A percentile compares a stretch with the other conserved stretches of the same genome.
These are phyloP conservation scores for Drosophila paulistorum DNA, from an alignment of 1,140 invertebrate genomes.

Conservation along the genomic window DNA sequence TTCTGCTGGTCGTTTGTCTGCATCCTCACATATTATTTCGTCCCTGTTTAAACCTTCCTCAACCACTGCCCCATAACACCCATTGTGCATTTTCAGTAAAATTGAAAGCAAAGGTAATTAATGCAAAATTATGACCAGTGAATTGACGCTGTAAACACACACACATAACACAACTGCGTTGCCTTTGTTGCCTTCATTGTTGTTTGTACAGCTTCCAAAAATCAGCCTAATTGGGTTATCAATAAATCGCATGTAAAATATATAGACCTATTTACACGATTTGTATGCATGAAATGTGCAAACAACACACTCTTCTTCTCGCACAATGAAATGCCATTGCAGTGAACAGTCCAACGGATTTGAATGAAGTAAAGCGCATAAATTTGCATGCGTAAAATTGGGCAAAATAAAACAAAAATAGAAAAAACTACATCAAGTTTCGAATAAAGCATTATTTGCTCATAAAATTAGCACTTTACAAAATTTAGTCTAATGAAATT, in stretches of 20 bases:
- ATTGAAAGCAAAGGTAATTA: conserved; percentile 37
- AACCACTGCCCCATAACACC: background rate
- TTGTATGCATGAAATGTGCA: conserved; percentile 23
- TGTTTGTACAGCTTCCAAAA: conserved; percentile 44
- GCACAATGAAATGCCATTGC: background rate
- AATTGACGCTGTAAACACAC: conserved; percentile 5
- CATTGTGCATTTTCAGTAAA: conserved; percentile 1
- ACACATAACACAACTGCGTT: background rate
- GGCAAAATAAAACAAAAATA: background rate
- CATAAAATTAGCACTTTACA: conserved; percentile 42
- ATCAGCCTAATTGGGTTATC: conserved; percentile 62
- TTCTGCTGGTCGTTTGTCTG: no score
- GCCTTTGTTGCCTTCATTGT: conserved; percentile 18
- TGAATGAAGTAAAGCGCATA: conserved; percentile 11
- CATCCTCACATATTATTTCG: background rate
- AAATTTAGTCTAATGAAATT: conserved; percentile 41
- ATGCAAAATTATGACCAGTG: conserved; percentile 39
- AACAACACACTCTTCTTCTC: conserved; percentile 15
- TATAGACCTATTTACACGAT: conserved; percentile 44
- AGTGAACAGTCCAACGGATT: background rate
- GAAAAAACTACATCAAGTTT: conserved; percentile 25
- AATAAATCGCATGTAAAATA: conserved; percentile 58
- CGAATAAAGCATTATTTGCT: conserved; percentile 25
- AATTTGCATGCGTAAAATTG: conserved; percentile 15
- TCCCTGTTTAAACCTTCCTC: background rate